Conservation (phyloP, 1,140 invertebrate species). For the Bombus pascuorum region DNA sequence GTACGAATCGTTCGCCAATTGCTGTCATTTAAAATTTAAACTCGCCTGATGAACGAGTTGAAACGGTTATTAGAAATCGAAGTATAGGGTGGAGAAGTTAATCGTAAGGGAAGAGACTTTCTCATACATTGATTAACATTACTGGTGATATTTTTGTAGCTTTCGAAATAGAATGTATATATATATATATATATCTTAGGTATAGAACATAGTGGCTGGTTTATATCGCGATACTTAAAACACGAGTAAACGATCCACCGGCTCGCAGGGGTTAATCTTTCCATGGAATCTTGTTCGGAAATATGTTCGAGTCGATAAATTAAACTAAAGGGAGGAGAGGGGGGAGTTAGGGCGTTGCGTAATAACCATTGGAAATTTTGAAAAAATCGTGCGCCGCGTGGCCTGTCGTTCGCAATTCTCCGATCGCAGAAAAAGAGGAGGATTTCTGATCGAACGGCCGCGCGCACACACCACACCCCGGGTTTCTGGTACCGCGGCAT, state of each 20-base stretch:
- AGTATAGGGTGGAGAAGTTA: not conserved
- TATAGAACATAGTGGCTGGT: not conserved
- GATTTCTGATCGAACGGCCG: constrained; percentile 60
- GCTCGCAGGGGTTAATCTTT: constrained; percentile 7
- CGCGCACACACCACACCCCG: constrained; percentile 60
- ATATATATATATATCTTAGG: not conserved
- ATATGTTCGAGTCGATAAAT: constrained; percentile 34
- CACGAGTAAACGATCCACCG: not conserved
- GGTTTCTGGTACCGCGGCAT: constrained; percentile 52
- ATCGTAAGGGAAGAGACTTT: not conserved
- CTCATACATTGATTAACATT: not conserved
- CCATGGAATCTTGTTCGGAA: constrained; percentile 9
- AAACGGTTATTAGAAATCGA: too few species aligned
- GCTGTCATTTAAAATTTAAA: too few species aligned
- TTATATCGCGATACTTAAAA: constrained; percentile 12
- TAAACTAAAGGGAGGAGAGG: constrained; percentile 5
- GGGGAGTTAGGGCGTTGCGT: constrained; percentile 18
- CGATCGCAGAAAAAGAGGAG: constrained; percentile 56
- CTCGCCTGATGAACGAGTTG: not conserved
- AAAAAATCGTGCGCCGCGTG: constrained; percentile 20
- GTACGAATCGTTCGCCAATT: not conserved
- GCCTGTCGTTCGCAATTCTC: constrained; percentile 19
- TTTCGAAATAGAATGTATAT: too few species aligned
- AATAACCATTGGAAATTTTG: constrained; percentile 41
- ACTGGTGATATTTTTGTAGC: too few species aligned